These are phyloP conservation scores for Hydrolagus affinis DNA, from an alignment of 2,113 vertebrate genomes.

Conservation along the genomic window DNA sequence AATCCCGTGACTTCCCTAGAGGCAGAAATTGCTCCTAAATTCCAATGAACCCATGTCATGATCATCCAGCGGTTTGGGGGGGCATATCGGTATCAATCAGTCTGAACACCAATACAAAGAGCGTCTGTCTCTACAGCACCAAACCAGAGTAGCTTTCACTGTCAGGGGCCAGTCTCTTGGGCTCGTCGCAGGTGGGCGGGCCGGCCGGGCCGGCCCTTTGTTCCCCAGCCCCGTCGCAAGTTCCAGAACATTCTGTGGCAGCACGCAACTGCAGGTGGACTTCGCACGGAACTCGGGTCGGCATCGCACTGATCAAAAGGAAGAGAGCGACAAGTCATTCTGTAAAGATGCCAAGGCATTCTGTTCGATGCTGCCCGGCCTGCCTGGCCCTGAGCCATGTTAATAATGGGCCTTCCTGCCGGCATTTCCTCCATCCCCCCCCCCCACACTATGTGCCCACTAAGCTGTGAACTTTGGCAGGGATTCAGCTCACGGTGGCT, in stretches of 20 bases:
- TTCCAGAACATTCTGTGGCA: slow-evolving; percentile 6
- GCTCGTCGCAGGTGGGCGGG: background rate
- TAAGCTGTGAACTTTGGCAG: slow-evolving; percentile 43
- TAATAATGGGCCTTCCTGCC: slow-evolving; percentile 20
- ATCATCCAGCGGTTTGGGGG: too few relatives aligned
- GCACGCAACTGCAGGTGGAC: slow-evolving; percentile 3
- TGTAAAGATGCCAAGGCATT: slow-evolving; percentile 4
- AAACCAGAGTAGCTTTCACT: too few relatives aligned
- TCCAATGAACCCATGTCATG: too few relatives aligned
- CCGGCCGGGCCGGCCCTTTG: too few relatives aligned
- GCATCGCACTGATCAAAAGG: slow-evolving; percentile 17
- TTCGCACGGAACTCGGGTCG: background rate
- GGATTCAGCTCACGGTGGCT: slow-evolving; percentile 36
- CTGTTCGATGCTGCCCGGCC: background rate
- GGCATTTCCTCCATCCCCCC: slow-evolving; percentile 35
- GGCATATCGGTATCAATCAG: too few relatives aligned
- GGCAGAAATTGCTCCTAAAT: too few relatives aligned
- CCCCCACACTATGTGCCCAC: slow-evolving; percentile 39
- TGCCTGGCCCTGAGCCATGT: background rate
- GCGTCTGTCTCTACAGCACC: too few relatives aligned
- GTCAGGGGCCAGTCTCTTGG: background rate
- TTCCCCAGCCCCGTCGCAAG: background rate
- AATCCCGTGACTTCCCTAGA: too few relatives aligned
- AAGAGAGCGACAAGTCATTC: background rate
- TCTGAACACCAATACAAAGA: too few relatives aligned